Percentiles rank a stretch among this genome's conserved stretches.
phyloP scores from a whole-genome alignment of 23 tunicate species.

The Ciona savignyi region DNA sequence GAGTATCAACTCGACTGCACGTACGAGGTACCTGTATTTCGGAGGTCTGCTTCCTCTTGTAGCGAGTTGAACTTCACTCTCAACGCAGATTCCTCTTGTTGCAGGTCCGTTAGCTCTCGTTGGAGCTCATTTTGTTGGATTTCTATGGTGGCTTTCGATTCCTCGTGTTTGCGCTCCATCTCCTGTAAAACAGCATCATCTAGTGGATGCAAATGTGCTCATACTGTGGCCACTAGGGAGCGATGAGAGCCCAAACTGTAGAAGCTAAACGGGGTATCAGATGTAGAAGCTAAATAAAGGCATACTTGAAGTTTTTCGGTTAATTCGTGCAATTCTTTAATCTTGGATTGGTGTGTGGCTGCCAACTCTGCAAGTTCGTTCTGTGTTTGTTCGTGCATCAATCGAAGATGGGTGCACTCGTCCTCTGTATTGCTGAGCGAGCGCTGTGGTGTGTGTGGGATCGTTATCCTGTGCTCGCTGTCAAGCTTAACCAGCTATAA shows the following conservation, averaged over 20 bases:
- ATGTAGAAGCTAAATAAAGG: neutral
- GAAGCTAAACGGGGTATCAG: no score
- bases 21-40: neutral
- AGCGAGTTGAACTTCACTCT: neutral
- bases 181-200: no score
- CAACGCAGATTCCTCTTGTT: neutral
- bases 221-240: no score
- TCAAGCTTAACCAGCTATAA: neutral
- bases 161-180: no score
- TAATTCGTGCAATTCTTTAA: conserved; percentile 40
- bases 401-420: conserved; percentile 76
- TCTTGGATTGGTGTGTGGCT: conserved; percentile 38
- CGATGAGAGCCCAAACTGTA: no score
- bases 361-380: conserved; percentile 42
- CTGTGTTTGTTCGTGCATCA: conserved; percentile 53
- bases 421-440: conserved; percentile 76
- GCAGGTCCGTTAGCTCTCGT: neutral
- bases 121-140: neutral
- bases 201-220: no score
- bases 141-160: neutral
- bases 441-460: conserved; percentile 39
- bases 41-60: neutral
- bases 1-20: no score
- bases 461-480: no score
- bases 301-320: conserved; percentile 38